These are phyloP conservation scores for Vulpes ferrilata DNA, from an alignment of 2,113 vertebrate species.

Conservation along the genomic window DNA sequence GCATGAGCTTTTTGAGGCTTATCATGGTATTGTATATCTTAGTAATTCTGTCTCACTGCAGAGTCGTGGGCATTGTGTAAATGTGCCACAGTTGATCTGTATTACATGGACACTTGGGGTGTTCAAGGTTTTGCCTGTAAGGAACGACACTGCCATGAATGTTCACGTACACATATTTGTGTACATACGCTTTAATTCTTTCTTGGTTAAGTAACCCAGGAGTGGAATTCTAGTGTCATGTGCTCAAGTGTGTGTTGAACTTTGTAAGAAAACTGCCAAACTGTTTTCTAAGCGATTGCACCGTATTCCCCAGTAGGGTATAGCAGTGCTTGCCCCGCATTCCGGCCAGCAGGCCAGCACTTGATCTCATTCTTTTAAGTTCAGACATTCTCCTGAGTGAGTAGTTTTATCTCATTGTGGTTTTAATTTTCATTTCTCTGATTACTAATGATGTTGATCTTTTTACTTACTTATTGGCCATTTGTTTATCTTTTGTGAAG, in stretches of 20 bases:
- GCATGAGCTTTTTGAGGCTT: background rate
- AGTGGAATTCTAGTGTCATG: background rate
- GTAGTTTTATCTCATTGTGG: background rate
- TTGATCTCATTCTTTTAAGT: constrained; percentile 4
- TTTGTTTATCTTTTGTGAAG: background rate
- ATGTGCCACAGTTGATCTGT: background rate
- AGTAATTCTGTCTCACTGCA: background rate
- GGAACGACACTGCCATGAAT: background rate
- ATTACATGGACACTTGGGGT: background rate
- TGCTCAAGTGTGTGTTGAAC: background rate
- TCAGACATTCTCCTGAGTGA: background rate
- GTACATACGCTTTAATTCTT: constrained; percentile 13
- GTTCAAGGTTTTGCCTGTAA: background rate
- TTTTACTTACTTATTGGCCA: background rate
- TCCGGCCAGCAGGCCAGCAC: constrained; percentile 7
- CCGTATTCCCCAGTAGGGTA: background rate
- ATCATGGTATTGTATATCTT: background rate
- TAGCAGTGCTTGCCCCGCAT: background rate
- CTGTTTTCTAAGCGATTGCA: constrained; percentile 6
- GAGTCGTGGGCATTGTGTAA: background rate
- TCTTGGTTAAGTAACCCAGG: background rate
- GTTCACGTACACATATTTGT: background rate
- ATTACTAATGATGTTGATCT: background rate
- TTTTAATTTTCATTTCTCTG: background rate
- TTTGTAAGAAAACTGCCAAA: constrained; percentile 7